Conservation (phyloP, 2,888 invertebrate genomes). For the Protodeltote pygarga region DNA sequence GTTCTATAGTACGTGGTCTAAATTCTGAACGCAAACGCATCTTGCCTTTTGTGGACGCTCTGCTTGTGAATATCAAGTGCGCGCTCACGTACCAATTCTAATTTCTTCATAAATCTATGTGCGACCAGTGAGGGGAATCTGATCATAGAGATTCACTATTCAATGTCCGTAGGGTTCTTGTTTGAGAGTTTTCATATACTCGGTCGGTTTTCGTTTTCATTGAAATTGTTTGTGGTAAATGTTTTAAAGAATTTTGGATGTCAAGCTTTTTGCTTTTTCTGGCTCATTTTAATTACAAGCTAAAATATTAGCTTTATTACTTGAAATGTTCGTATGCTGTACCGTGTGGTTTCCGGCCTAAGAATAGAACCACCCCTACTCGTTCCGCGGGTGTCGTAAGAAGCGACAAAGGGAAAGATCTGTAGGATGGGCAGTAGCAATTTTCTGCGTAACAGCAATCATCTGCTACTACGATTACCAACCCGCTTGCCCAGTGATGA, state of each 20-base stretch:
- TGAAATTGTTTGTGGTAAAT: background rate
- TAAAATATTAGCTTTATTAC: background rate
- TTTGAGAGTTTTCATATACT: slow-evolving; percentile 18
- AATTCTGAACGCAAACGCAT: slow-evolving; percentile 65
- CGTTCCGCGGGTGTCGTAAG: too few relatives aligned
- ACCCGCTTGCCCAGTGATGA: too few relatives aligned
- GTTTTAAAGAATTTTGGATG: background rate
- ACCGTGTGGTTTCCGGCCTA: too few relatives aligned
- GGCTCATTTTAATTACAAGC: background rate
- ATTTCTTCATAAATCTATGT: slow-evolving; percentile 69
- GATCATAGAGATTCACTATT: slow-evolving; percentile 47
- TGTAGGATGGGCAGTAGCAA: too few relatives aligned
- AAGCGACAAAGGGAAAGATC: too few relatives aligned
- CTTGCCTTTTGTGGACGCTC: slow-evolving; percentile 54
- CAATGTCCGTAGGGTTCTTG: slow-evolving; percentile 43
- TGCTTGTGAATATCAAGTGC: slow-evolving; percentile 62
- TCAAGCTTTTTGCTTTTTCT: background rate
- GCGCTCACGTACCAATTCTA: slow-evolving; percentile 65
- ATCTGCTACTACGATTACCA: too few relatives aligned
- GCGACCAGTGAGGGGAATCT: slow-evolving; percentile 45
- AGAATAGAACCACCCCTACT: too few relatives aligned
- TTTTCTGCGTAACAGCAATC: too few relatives aligned
- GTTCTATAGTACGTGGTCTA: slow-evolving; percentile 69
- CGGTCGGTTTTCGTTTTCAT: slow-evolving; percentile 8
- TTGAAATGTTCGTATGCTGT: too few relatives aligned